phyloP scores from a whole-genome alignment of 1,140 invertebrate genomes.

The Lepidurus apus region DNA sequence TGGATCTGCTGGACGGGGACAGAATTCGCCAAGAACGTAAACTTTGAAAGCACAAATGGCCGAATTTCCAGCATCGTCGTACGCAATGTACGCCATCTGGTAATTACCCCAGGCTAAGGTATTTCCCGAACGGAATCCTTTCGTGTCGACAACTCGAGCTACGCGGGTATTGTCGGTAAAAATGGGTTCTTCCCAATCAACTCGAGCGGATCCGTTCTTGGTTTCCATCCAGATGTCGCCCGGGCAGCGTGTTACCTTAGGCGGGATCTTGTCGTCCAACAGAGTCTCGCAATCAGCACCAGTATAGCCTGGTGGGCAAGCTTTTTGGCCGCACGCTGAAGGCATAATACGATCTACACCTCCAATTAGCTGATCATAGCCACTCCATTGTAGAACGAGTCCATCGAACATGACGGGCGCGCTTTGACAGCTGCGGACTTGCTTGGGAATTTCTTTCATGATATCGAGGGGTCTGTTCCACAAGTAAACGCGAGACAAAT shows the following conservation, averaged over 20 bases:
- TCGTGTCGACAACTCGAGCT: slow-evolving; percentile 71
- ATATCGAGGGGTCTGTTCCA: slow-evolving; percentile 87
- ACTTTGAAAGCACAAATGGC: slow-evolving; percentile 91
- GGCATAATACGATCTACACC: slow-evolving; percentile 87
- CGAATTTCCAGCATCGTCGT: slow-evolving; percentile 82
- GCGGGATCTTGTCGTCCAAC: slow-evolving; percentile 75
- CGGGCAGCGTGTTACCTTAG: slow-evolving; percentile 81
- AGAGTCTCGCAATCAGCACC: slow-evolving; percentile 77
- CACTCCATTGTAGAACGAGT: slow-evolving; percentile 82
- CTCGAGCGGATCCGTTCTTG: slow-evolving; percentile 81
- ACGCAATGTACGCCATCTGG: slow-evolving; percentile 87
- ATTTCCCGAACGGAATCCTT: slow-evolving; percentile 81
- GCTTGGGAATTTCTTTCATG: slow-evolving; percentile 86
- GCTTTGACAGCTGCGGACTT: slow-evolving; percentile 77
- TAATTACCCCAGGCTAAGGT: slow-evolving; percentile 88
- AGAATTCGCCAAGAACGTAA: slow-evolving; percentile 84
- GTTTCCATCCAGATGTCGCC: slow-evolving; percentile 90
- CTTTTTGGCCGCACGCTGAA: slow-evolving; percentile 81
- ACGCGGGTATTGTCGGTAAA: slow-evolving; percentile 84
- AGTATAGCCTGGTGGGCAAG: slow-evolving; percentile 76
- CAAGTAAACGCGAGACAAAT: slow-evolving; percentile 87
- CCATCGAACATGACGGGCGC: slow-evolving; percentile 83
- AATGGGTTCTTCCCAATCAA: slow-evolving; percentile 88
- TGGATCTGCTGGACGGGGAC: slow-evolving; percentile 76
- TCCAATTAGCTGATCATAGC: slow-evolving; percentile 79